Base-by-base conservation (phyloP, 2,113 vertebrate genomes). In the Pollachius pollachius region DNA sequence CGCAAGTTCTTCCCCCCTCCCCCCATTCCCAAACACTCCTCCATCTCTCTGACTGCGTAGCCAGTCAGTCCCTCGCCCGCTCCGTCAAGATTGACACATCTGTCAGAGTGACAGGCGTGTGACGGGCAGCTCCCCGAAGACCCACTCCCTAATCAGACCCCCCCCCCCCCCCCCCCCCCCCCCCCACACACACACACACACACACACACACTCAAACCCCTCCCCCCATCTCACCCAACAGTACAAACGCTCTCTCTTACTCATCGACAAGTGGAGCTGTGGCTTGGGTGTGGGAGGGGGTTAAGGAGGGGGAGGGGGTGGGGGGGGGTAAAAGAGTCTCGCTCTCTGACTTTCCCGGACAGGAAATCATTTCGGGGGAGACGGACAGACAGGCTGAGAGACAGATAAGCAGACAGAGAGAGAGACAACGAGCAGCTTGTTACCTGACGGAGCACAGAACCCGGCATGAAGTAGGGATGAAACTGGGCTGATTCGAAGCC, bases 51-150 rank as follows among this genome's bases (percentile, higher is more conserved):
- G 41, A 48, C 17, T 57, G 15, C 54, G 54, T n/a, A 57, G 54
- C 5, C 54, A 17, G 54, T n/a, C 54, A 57, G 15, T 13, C 5
- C 54, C 71, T 63, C 76, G 61, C 78, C 73, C 19, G 34, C 73
- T 74, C 74, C 63, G 52, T 74, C 70, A 59, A 23, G 71, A 88
- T 82, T 88, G 88, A 89, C 86, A 84, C 78, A 81, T 91, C 85
- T 83, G 80, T 88, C 80, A 86, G 78, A 65, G 76, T 75, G 75
- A 84, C 82, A 67, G 54, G 62, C 68, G 65, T 52, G 67, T 86
- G 87, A 81, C 80, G 85, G 77, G 74, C 70, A 66, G 75, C 84
- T 85, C 87, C 87, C 68, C 62, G 76, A 77, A 72, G 84, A 74
- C 52, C 41, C 60, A 57, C 5, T 16, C 54, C 60, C 70, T 67